A percentile compares a stretch with the other conserved stretches of the same genome.
phyloP scores from a whole-genome alignment of 2,113 vertebrate species.

The Thunnus maccoyii region DNA sequence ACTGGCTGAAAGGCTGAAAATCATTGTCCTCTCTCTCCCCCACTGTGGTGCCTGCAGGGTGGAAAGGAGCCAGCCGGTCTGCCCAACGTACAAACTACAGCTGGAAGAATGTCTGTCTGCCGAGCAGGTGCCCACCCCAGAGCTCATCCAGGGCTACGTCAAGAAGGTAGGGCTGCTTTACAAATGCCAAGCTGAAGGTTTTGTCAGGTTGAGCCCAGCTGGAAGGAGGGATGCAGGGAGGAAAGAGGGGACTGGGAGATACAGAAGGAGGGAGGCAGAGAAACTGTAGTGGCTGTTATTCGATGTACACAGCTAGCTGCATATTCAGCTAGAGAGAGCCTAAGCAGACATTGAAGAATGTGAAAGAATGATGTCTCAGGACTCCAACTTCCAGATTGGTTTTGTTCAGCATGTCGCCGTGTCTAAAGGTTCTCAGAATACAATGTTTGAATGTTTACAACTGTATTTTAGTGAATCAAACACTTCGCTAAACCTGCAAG shows the following conservation, averaged over 20 bases:
- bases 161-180: constrained; percentile 89
- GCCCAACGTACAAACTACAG: constrained; percentile 89
- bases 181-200: constrained; percentile 28
- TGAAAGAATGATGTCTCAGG: not conserved
- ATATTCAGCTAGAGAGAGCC: not conserved
- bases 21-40: constrained; percentile 46
- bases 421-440: constrained; percentile 9
- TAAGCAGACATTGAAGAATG: not conserved
- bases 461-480: not conserved
- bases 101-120: constrained; percentile 91
- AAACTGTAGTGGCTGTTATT: not conserved
- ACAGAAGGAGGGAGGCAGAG: not conserved
- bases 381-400: not conserved
- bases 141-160: constrained; percentile 93
- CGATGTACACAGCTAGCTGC: not conserved
- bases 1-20: constrained; percentile 37
- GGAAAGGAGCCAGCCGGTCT: constrained; percentile 79
- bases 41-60: constrained; percentile 68
- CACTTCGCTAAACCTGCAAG: constrained; percentile 2
- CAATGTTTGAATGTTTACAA: constrained; percentile 19
- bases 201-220: constrained; percentile 32
- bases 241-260: not conserved
- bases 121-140: constrained; percentile 88
- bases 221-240: constrained; percentile 1
- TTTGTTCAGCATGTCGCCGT: constrained; percentile 7